Percentiles rank a stretch among this genome's conserved stretches.
Conservation (phyloP, 2,797 vertebrate species). For the Enteromius argenteus region DNA sequence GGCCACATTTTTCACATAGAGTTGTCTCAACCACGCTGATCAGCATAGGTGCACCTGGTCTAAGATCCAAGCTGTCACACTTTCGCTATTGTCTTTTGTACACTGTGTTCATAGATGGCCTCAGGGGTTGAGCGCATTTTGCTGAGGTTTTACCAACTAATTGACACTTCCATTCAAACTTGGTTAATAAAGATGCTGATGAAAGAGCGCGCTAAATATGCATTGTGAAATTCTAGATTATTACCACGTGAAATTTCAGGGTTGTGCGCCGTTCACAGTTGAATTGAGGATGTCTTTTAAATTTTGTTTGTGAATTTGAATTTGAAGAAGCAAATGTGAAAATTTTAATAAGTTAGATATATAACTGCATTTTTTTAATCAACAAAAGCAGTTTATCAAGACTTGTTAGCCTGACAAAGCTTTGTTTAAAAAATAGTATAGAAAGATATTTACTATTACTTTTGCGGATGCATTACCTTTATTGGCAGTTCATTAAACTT, state of each 20-base stretch:
- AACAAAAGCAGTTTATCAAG: neutral
- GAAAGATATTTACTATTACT: neutral
- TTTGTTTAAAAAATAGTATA: neutral
- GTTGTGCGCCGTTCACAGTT: neutral
- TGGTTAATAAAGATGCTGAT: conserved; percentile 49
- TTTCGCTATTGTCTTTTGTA: conserved; percentile 50
- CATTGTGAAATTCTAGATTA: conserved; percentile 6
- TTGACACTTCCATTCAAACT: conserved; percentile 48
- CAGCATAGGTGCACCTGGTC: conserved; percentile 58
- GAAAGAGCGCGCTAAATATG: neutral
- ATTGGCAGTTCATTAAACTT: neutral
- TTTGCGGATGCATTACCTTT: neutral
- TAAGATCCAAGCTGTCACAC: conserved; percentile 50
- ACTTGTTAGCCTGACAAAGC: neutral
- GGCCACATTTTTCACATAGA: conserved; percentile 58
- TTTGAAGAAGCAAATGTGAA: neutral
- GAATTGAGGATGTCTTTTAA: neutral
- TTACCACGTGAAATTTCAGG: neutral
- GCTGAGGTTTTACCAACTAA: conserved; percentile 48
- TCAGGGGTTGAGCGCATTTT: conserved; percentile 44
- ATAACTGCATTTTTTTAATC: neutral
- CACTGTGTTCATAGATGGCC: conserved; percentile 50
- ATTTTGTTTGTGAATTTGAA: neutral
- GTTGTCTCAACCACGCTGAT: conserved; percentile 51
- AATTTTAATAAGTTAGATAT: neutral